A percentile compares a stretch with the other conserved stretches of the same genome.
Conservation (phyloP, 2,113 vertebrate genomes). For the Porphyrio hochstetteri region DNA sequence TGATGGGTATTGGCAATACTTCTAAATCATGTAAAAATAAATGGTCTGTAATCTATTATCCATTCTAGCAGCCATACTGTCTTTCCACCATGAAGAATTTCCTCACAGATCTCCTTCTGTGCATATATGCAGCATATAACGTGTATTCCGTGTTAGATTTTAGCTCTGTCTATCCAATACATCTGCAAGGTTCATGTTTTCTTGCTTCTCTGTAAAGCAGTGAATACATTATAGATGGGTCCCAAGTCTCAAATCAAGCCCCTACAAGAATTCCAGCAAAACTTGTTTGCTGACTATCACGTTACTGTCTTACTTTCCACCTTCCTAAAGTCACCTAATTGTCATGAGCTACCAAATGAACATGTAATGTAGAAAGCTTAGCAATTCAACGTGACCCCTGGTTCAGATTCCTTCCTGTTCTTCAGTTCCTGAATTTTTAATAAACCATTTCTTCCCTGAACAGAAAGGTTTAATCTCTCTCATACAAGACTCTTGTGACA, state of each 20-base stretch:
- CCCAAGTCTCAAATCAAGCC: conserved; percentile 1
- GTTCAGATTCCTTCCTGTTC: conserved; percentile 27
- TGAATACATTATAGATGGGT: not conserved
- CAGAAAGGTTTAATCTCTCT: not conserved
- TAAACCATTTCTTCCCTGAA: conserved; percentile 28
- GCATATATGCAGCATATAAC: not conserved
- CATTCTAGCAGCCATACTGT: not conserved
- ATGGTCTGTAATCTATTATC: not conserved
- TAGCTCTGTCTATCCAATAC: conserved; percentile 28
- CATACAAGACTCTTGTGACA: not conserved
- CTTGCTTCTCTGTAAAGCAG: not conserved
- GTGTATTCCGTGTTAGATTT: conserved; percentile 42
- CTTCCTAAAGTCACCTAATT: conserved; percentile 54
- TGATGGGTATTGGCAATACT: not conserved
- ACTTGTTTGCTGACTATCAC: conserved; percentile 39
- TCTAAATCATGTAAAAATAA: not conserved
- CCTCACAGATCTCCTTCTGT: not conserved
- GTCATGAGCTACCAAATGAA: conserved; percentile 42
- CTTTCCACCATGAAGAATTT: not conserved
- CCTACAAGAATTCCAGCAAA: conserved; percentile 30
- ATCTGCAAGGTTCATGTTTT: not conserved
- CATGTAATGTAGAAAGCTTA: conserved; percentile 24
- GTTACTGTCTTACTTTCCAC: conserved; percentile 33
- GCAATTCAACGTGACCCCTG: not conserved
- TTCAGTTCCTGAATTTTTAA: conserved; percentile 34